These are phyloP conservation scores for Lasiurus borealis DNA, from an alignment of 2,113 vertebrate species.

Conservation along the genomic window DNA sequence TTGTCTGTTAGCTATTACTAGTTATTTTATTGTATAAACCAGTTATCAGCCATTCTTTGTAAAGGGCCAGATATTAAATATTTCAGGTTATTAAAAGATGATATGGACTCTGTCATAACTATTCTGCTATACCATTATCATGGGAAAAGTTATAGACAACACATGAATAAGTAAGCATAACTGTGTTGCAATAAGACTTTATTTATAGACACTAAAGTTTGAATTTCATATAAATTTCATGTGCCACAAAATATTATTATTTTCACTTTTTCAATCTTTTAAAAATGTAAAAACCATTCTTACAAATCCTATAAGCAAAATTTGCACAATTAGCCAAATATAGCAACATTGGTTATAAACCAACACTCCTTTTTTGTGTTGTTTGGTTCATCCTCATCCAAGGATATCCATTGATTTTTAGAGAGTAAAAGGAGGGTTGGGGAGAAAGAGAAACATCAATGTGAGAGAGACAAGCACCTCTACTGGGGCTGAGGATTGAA, in stretches of 20 bases:
- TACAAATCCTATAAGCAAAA: background rate
- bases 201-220: background rate
- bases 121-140: background rate
- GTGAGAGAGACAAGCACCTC: too few relatives aligned
- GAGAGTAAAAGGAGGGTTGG: too few relatives aligned
- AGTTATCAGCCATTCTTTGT: background rate
- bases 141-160: too few relatives aligned
- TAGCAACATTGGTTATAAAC: background rate
- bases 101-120: background rate
- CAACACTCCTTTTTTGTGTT: too few relatives aligned
- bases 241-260: background rate
- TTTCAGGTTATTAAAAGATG: background rate
- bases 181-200: background rate
- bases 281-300: background rate
- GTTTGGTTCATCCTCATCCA: too few relatives aligned
- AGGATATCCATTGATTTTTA: too few relatives aligned
- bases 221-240: constrained; percentile 5
- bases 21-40: background rate
- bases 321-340: background rate
- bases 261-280: background rate
- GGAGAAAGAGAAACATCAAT: too few relatives aligned
- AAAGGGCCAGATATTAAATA: background rate
- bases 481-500: too few relatives aligned
- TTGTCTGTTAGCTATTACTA: background rate
- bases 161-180: background rate